A percentile compares a stretch with the other conserved stretches of the same genome.
Evolutionary conservation across 2,113 vertebrate genomes (phyloP).

Genomic region (Brienomyrus brachyistius): DNA sequence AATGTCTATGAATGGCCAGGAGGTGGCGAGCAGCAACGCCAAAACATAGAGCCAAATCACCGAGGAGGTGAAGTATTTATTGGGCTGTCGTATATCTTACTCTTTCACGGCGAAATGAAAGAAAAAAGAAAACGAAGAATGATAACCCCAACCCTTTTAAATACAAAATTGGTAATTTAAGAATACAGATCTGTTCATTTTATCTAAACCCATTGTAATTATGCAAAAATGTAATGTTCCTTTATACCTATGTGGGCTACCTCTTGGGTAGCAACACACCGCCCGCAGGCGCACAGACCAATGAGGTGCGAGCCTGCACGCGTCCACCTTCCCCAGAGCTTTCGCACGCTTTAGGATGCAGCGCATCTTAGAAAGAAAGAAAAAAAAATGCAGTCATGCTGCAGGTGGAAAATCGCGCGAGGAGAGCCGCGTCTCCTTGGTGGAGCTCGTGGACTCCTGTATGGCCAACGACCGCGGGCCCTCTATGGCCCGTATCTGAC

Average conservation of each 20-base stretch:
- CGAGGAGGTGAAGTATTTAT: neutral
- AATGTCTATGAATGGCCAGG: neutral
- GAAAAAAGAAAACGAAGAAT: neutral
- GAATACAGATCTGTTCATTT: neutral
- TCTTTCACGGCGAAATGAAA: neutral
- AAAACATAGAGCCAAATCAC: neutral
- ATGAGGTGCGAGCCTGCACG: neutral
- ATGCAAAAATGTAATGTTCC: neutral
- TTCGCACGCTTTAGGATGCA: neutral
- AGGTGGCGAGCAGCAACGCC: constrained; percentile 1
- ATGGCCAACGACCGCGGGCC: neutral
- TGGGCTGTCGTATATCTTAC: neutral
- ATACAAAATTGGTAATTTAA: neutral
- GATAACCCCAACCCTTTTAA: neutral
- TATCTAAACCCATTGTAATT: neutral
- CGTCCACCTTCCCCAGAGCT: neutral
- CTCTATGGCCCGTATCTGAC: neutral
- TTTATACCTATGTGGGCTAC: neutral
- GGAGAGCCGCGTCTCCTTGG: neutral
- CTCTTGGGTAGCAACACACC: neutral
- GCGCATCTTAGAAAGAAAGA: no score
- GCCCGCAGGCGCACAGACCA: neutral
- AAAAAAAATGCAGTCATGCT: neutral
- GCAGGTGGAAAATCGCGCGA: neutral
- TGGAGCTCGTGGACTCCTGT: neutral